Evolutionary conservation across 2,888 invertebrate genomes (phyloP).

Genomic region (Esperia sulphurella): DNA sequence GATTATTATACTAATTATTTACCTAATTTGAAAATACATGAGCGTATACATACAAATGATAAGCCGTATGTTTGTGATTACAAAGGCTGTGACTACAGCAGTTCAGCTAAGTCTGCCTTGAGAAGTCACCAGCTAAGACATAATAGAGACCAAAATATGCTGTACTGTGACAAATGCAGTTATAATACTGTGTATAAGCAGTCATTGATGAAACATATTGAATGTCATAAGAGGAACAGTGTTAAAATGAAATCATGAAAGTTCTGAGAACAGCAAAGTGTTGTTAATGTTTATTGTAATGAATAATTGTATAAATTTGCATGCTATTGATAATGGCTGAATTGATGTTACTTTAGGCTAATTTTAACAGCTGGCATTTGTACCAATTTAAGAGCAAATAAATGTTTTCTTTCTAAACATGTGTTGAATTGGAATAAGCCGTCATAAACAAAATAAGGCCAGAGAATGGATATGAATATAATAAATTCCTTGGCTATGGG

Average conservation of each 20-base stretch:
- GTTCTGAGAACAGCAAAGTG: too few species aligned
- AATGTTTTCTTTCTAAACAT: too few species aligned
- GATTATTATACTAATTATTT: conserved; percentile 31
- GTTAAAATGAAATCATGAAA: conserved; percentile 9
- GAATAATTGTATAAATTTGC: too few species aligned
- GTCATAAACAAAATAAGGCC: too few species aligned
- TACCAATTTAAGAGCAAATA: too few species aligned
- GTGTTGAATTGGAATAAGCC: too few species aligned
- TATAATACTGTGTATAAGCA: conserved; percentile 46
- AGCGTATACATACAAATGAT: conserved; percentile 28
- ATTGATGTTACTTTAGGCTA: too few species aligned
- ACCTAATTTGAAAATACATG: conserved; percentile 40
- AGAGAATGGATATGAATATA: too few species aligned
- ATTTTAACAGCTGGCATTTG: too few species aligned
- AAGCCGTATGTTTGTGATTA: conserved; percentile 28
- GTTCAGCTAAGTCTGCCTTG: conserved; percentile 31
- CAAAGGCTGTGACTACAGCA: conserved; percentile 21
- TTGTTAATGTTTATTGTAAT: too few species aligned
- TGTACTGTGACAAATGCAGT: conserved; percentile 46
- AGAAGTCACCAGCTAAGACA: conserved; percentile 40
- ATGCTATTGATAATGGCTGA: too few species aligned
- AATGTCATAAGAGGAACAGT: conserved; percentile 32
- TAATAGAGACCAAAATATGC: conserved; percentile 28
- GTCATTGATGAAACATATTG: conserved; percentile 36
- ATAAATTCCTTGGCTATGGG: too few species aligned